Conservation (phyloP, 2,888 invertebrate species). For the Rotaria magnacalcarata region DNA sequence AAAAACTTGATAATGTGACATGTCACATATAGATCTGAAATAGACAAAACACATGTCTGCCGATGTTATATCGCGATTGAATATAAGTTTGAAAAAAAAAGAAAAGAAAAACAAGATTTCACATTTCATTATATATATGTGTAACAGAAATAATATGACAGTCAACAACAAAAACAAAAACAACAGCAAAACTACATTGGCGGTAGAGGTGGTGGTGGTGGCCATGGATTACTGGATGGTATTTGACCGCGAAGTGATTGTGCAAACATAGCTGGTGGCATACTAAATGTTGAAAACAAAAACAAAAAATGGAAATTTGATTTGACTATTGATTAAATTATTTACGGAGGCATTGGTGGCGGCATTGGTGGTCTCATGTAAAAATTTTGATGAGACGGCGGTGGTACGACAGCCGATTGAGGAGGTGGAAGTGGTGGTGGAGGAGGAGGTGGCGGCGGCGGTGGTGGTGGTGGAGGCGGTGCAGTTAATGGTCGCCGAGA, state of each 20-base stretch:
- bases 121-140: slow-evolving; percentile 9
- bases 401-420: not conserved
- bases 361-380: slow-evolving; percentile 3
- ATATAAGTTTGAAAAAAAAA: slow-evolving; percentile 3
- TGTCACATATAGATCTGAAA: not conserved
- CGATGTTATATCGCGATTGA: not conserved
- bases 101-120: not conserved
- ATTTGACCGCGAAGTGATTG: not conserved
- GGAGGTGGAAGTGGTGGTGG: slow-evolving; percentile 37
- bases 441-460: slow-evolving; percentile 1
- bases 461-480: not conserved
- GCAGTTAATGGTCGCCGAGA: not conserved
- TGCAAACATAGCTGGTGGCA: not conserved
- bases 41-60: not conserved
- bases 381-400: slow-evolving; percentile 24
- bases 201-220: not conserved
- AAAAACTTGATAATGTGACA: not conserved
- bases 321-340: too few relatives aligned
- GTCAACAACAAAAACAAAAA: not conserved
- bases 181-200: not conserved
- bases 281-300: not conserved
- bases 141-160: slow-evolving; percentile 10
- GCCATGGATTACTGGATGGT: not conserved
- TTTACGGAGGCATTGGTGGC: slow-evolving; percentile 36
- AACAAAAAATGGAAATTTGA: too few relatives aligned